Conservation (phyloP, 2,797 vertebrate species). For the Eremophila alpestris region DNA sequence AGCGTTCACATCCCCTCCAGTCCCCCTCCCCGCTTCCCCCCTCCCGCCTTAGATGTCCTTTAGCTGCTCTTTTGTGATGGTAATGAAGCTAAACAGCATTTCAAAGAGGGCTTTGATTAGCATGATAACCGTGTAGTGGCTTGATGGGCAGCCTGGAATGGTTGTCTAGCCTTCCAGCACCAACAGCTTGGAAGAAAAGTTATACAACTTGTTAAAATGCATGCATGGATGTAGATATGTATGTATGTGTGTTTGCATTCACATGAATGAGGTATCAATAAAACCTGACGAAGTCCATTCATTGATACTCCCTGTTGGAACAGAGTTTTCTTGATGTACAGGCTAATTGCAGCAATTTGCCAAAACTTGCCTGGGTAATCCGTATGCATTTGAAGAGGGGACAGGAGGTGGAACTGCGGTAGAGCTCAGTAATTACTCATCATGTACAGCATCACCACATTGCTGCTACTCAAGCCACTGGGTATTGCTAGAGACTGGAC, state of each 20-base stretch:
- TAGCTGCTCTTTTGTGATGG: constrained; percentile 60
- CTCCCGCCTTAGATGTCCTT: constrained; percentile 42
- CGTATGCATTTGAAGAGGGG: neutral
- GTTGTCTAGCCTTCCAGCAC: constrained; percentile 31
- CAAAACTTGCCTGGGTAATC: neutral
- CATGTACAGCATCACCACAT: neutral
- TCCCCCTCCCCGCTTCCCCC: neutral
- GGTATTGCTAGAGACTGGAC: neutral
- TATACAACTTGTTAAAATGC: neutral
- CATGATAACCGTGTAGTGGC: constrained; percentile 44
- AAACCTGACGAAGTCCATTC: neutral
- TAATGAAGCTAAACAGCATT: constrained; percentile 59
- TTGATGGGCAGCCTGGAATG: constrained; percentile 22
- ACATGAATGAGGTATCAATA: neutral
- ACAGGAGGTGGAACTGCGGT: neutral
- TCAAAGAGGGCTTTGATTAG: constrained; percentile 60
- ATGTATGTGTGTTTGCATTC: neutral
- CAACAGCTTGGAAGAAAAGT: neutral
- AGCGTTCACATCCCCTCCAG: neutral
- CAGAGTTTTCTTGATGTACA: neutral
- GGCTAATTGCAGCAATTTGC: constrained; percentile 41
- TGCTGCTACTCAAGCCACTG: neutral
- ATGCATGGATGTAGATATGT: neutral
- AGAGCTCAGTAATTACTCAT: neutral
- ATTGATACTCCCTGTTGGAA: neutral